These are phyloP conservation scores for Habroteleia sp. DNA, from an alignment of 2,888 invertebrate genomes.

Conservation along the genomic window DNA sequence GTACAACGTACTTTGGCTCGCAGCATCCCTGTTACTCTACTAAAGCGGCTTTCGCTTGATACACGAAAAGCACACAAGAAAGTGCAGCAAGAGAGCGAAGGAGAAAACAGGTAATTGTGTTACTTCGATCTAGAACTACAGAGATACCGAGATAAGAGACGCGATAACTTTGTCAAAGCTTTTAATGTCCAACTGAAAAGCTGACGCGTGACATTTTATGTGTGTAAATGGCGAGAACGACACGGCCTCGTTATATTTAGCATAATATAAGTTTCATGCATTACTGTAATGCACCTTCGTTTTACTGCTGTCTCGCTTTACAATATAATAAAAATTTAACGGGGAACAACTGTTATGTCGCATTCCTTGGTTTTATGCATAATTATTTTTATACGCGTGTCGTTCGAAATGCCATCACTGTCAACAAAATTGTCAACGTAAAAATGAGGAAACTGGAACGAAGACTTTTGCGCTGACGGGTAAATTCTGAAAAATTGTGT, in stretches of 20 bases:
- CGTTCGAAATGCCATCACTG: too few species aligned
- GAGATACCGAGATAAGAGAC: constrained; percentile 24
- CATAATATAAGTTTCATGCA: background rate
- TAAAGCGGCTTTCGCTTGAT: constrained; percentile 34
- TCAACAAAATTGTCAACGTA: too few species aligned
- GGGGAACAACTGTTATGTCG: too few species aligned
- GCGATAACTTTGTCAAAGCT: constrained; percentile 39
- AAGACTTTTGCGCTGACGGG: too few species aligned
- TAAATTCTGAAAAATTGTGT: too few species aligned
- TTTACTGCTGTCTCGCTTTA: too few species aligned
- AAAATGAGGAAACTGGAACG: too few species aligned
- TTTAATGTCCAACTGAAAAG: constrained; percentile 38
- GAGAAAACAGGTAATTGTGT: constrained; percentile 45
- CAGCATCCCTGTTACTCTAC: constrained; percentile 23
- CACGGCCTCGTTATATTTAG: constrained; percentile 12
- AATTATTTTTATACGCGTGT: too few species aligned
- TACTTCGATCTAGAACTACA: constrained; percentile 38
- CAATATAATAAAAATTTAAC: too few species aligned
- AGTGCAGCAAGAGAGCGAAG: constrained; percentile 17
- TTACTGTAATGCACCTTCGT: too few species aligned
- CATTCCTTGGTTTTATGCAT: too few species aligned
- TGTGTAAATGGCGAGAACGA: constrained; percentile 12
- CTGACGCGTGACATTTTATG: constrained; percentile 20
- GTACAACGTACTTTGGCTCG: constrained; percentile 26
- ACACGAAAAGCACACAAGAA: constrained; percentile 27